A percentile compares a stretch with the other conserved stretches of the same genome.
These are phyloP conservation scores for Sebastes paucispinis DNA, from an alignment of 2,797 vertebrate genomes.

Conservation along the genomic window DNA sequence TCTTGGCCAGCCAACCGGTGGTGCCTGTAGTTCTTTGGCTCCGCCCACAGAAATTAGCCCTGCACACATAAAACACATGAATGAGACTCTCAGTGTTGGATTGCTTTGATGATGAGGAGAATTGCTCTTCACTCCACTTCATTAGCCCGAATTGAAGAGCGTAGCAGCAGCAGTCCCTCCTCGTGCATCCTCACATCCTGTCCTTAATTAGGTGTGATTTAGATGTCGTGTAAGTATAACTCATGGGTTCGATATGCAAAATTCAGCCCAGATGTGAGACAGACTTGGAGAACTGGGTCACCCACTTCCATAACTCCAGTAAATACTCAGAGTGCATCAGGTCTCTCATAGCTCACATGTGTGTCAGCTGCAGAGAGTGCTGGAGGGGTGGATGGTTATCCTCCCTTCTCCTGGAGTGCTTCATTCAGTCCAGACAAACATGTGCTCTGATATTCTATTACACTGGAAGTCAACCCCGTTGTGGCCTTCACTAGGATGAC, in stretches of 20 bases:
- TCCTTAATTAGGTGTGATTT: slow-evolving; percentile 13
- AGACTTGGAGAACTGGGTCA: slow-evolving; percentile 55
- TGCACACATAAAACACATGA: not conserved
- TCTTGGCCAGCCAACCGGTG: no score
- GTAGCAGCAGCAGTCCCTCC: not conserved
- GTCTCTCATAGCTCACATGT: not conserved
- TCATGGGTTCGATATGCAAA: slow-evolving; percentile 28
- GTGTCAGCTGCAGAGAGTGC: not conserved
- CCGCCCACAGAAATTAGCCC: not conserved
- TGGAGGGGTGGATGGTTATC: not conserved
- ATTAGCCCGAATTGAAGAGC: not conserved
- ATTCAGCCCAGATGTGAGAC: slow-evolving; percentile 47
- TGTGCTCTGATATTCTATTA: not conserved
- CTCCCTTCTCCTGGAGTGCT: not conserved
- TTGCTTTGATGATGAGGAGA: not conserved
- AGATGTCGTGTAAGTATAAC: slow-evolving; percentile 7
- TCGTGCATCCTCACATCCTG: slow-evolving; percentile 1
- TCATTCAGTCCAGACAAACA: not conserved
- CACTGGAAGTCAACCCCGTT: not conserved
- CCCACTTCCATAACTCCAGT: slow-evolving; percentile 35
- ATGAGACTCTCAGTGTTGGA: not conserved
- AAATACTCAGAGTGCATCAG: slow-evolving; percentile 16
- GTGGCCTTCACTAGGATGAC: no score
- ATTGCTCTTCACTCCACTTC: not conserved
- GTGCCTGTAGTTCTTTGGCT: not conserved